Evolutionary conservation across 2,888 invertebrate genomes (phyloP).

Genomic region (Salticus scenicus): DNA sequence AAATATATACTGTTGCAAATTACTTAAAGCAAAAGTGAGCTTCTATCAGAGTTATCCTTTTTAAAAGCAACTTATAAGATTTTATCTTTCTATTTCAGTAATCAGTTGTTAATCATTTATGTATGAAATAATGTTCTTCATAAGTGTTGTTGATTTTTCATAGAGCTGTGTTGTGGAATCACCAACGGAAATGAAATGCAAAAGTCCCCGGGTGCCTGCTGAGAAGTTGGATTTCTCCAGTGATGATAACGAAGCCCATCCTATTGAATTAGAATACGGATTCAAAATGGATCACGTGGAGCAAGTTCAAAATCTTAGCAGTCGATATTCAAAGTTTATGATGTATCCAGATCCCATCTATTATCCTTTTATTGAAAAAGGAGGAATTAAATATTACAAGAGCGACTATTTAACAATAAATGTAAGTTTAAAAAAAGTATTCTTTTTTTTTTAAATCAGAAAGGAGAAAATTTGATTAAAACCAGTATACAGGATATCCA

Average conservation of each 20-base stretch:
- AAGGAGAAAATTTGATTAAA: no score
- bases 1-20: no score
- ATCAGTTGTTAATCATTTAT: no score
- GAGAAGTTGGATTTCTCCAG: conserved; percentile 79
- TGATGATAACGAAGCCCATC: conserved; percentile 83
- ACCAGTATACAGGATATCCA: no score
- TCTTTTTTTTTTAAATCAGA: neutral
- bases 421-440: conserved; percentile 78
- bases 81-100: no score
- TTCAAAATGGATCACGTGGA: conserved; percentile 97
- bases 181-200: conserved; percentile 88
- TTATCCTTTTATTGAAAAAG: conserved; percentile 89
- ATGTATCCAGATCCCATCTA: conserved; percentile 94
- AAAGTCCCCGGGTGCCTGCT: conserved; percentile 84
- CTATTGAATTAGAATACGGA: conserved; percentile 88
- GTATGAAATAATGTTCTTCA: no score
- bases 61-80: no score
- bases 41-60: no score
- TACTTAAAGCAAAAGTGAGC: no score
- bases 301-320: conserved; percentile 83
- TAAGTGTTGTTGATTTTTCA: no score
- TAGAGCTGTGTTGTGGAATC: conserved; percentile 82
- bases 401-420: conserved; percentile 96
- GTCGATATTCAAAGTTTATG: conserved; percentile 84
- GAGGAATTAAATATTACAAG: conserved; percentile 88